Percentiles rank a stretch among this genome's conserved stretches.
phyloP scores from a whole-genome alignment of 2,797 vertebrate genomes.

The Sebastes aleutianus region DNA sequence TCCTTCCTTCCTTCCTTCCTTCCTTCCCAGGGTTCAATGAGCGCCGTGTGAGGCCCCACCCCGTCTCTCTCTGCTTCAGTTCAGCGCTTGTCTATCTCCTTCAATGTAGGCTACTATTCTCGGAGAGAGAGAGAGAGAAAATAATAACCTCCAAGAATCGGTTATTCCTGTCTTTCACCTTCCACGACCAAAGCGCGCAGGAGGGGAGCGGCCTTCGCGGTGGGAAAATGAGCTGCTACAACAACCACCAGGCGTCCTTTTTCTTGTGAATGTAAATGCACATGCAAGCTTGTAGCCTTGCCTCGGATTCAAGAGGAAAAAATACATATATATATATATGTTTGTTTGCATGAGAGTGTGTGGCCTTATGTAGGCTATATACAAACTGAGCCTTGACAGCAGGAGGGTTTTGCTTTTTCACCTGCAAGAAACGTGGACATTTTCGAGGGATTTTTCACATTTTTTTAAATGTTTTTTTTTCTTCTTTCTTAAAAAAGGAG shows the following conservation, averaged over 20 bases:
- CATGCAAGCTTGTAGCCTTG: constrained; percentile 68
- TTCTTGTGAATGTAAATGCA: constrained; percentile 76
- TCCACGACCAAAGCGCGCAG: constrained; percentile 58
- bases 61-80: constrained; percentile 73
- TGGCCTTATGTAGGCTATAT: constrained; percentile 43
- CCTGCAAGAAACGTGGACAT: constrained; percentile 76
- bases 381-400: constrained; percentile 74
- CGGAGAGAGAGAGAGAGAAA: constrained; percentile 70
- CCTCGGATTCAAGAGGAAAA: constrained; percentile 54
- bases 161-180: constrained; percentile 63
- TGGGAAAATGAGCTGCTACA: constrained; percentile 71
- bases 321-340: constrained; percentile 13
- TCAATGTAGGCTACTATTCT: constrained; percentile 73
- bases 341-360: constrained; percentile 17
- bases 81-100: constrained; percentile 78
- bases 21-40: constrained; percentile 89
- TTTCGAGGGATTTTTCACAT: constrained; percentile 61
- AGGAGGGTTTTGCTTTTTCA: constrained; percentile 58
- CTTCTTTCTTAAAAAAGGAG: constrained; percentile 4
- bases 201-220: constrained; percentile 70
- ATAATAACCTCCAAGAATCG: constrained; percentile 68
- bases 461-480: constrained; percentile 10
- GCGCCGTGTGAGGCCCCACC: constrained; percentile 88
- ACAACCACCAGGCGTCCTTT: constrained; percentile 62
- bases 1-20: constrained; percentile 39